Conservation (phyloP, 92 coral and sea anemone species). For the Diadumene lineata region DNA sequence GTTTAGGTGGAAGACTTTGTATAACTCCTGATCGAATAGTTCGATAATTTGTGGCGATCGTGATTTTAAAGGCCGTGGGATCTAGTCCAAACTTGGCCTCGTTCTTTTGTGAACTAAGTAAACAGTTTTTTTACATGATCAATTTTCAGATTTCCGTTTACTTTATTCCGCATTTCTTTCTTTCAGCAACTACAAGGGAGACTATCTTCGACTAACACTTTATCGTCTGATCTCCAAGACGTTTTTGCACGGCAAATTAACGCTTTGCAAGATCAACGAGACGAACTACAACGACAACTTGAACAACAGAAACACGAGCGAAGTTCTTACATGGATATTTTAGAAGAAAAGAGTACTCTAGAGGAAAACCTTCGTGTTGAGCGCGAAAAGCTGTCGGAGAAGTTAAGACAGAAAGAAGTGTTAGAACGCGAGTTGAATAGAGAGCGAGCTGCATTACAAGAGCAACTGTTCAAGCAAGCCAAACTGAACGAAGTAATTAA, state of each 20-base stretch:
- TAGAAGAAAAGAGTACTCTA: conserved; percentile 88
- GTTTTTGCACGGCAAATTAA: conserved; percentile 92
- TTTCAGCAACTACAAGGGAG: conserved; percentile 88
- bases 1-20: no score
- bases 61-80: no score
- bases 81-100: no score
- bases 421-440: conserved; percentile 87
- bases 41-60: no score
- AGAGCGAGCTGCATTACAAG: conserved; percentile 87
- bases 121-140: no score
- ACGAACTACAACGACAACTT: conserved; percentile 79
- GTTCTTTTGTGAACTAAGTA: no score
- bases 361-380: conserved; percentile 94
- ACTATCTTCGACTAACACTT: conserved; percentile 84
- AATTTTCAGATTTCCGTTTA: no score
- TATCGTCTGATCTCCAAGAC: conserved; percentile 90
- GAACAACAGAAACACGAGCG: conserved; percentile 95
- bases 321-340: conserved; percentile 84
- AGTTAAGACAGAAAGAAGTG: conserved; percentile 86
- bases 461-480: conserved; percentile 91
- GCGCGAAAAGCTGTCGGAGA: conserved; percentile 84
- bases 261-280: conserved; percentile 87
- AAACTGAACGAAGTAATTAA: conserved; percentile 91
- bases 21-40: no score
- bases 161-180: not conserved